Evolutionary conservation across 2,113 vertebrate species (phyloP), one percentile per base, ranked within the genome.

Genomic region (Acrocephalus kingi): DNA sequence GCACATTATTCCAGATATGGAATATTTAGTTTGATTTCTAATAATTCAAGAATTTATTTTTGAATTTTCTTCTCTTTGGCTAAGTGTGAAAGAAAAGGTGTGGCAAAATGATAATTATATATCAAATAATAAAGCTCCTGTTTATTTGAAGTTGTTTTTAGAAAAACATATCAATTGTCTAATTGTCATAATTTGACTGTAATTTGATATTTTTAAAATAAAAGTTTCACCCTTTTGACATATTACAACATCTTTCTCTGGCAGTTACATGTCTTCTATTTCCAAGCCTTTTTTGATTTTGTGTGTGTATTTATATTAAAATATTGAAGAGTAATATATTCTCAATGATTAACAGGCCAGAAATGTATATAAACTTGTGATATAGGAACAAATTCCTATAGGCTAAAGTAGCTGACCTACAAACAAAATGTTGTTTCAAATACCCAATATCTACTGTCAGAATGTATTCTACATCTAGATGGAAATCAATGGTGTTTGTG

Each of bases 271-370:
- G 23, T 83, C 56, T 75, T 64, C 68, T 41, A 79, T 90, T 93
- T 73, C 24, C 39, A 84, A 68, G 86, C 58, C 20, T 90, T 87
- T 43, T 37, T 13, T 33, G 2, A 15, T 22, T 58, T 49, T 30
- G 4, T 54, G 16, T 51, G 11, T 77, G 13, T 94, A 75, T 74
- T 86, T 69, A 31, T 49, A 55, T 77, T 95, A 96, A 97, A 98
- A 96, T 73, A 82, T 27, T 41, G n/a, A 67, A 33, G 37, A 83
- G 33, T 28, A 77, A 22, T 89, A 39, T 56, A 49, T 77, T 93
- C 23, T 20, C 30, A 33, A 31, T 66, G n/a, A 87, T 87, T 41
- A 78, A 54, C 23, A 77, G 43, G 27, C 35, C 71, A 80, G 27
- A 10, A 87, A 15, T 64, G 23, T 10, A 16, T 39, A 43, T 66